A percentile compares a stretch with the other conserved stretches of the same genome.
Conservation (phyloP, 2,797 vertebrate species). For the Acestrorhynchus altus region DNA sequence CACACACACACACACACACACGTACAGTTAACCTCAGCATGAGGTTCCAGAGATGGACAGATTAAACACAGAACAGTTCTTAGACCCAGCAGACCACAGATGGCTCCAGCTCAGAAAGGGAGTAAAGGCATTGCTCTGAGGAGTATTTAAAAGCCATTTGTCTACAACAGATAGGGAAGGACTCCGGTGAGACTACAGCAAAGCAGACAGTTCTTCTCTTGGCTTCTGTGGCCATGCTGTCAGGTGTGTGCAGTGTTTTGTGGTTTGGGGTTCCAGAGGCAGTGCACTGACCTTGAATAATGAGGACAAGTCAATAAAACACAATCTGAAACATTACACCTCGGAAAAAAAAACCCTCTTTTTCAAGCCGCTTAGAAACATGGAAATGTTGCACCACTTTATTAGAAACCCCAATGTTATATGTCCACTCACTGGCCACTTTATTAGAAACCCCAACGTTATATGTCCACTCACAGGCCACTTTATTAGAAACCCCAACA, state of each 20-base stretch:
- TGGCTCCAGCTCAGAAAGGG: conserved; percentile 31
- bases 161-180: conserved; percentile 8
- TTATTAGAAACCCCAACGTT: too few species aligned
- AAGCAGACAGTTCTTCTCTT: neutral
- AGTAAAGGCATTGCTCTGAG: neutral
- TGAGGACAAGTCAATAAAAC: neutral
- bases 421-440: too few species aligned
- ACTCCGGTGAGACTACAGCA: neutral
- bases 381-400: too few species aligned
- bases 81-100: conserved; percentile 38
- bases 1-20: too few species aligned
- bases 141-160: conserved; percentile 26
- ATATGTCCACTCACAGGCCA: too few species aligned
- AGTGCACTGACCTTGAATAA: neutral
- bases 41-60: conserved; percentile 37
- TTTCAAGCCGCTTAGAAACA: too few species aligned
- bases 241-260: neutral
- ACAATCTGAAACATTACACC: neutral
- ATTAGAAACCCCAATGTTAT: too few species aligned
- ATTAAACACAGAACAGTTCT: conserved; percentile 36
- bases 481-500: too few species aligned
- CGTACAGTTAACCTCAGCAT: too few species aligned
- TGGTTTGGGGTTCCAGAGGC: neutral
- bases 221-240: neutral
- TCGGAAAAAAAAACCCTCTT: too few species aligned